These are phyloP conservation scores for Myripristis murdjan DNA, from an alignment of 2,797 vertebrate genomes.

Conservation along the genomic window DNA sequence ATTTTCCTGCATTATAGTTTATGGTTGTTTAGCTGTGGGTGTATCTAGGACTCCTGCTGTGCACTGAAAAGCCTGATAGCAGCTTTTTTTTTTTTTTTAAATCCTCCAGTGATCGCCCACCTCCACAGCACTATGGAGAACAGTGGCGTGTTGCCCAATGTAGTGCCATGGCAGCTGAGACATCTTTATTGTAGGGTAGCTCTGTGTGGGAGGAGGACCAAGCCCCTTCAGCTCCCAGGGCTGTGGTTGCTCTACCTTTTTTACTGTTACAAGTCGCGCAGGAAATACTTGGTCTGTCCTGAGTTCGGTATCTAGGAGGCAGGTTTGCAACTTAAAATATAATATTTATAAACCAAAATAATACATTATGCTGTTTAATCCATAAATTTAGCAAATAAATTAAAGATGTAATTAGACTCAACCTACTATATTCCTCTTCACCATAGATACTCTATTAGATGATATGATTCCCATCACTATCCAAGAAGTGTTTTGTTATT, in stretches of 20 bases:
- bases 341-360: constrained; percentile 11
- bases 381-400: no score
- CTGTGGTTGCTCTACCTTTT: constrained; percentile 39
- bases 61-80: constrained; percentile 43
- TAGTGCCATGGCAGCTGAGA: constrained; percentile 36
- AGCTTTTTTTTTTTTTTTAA: constrained; percentile 15
- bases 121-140: constrained; percentile 21
- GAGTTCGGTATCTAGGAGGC: constrained; percentile 10
- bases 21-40: constrained; percentile 21
- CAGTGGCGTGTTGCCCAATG: constrained; percentile 24
- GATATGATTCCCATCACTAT: constrained; percentile 18
- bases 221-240: constrained; percentile 39
- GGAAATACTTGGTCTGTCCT: constrained; percentile 10
- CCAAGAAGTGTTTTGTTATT: background rate
- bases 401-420: no score
- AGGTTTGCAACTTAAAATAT: constrained; percentile 3
- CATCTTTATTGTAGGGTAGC: constrained; percentile 50
- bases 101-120: constrained; percentile 40
- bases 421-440: background rate
- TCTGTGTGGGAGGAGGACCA: constrained; percentile 55
- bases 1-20: constrained; percentile 37
- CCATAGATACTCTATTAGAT: background rate
- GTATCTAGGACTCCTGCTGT: constrained; percentile 42
- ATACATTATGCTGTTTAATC: constrained; percentile 8
- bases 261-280: constrained; percentile 34